phyloP scores from a whole-genome alignment of 2,888 invertebrate genomes.

The Timandra comae region DNA sequence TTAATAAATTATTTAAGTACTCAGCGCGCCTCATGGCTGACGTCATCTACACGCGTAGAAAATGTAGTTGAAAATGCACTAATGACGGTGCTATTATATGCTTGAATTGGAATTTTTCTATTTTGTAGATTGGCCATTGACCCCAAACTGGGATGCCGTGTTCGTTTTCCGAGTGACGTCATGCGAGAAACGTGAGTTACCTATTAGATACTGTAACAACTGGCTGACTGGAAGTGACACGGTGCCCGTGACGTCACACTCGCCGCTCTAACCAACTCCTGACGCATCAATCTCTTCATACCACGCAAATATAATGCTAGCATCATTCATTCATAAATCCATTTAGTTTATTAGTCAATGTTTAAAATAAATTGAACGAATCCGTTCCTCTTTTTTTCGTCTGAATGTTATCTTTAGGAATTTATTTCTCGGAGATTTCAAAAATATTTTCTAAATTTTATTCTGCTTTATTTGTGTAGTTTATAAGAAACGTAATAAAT shows the following conservation, averaged over 20 bases:
- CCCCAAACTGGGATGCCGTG: conserved; percentile 73
- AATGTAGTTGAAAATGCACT: conserved; percentile 4
- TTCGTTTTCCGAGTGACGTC: conserved; percentile 74
- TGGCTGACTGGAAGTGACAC: conserved; percentile 35
- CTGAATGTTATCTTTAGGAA: too few relatives aligned
- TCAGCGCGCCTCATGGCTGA: too few relatives aligned
- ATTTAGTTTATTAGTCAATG: too few relatives aligned
- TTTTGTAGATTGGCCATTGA: conserved; percentile 76
- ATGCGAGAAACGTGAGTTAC: conserved; percentile 71
- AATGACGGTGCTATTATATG: conserved; percentile 23
- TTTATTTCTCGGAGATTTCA: too few relatives aligned
- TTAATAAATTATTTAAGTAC: too few relatives aligned
- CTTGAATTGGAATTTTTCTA: conserved; percentile 59
- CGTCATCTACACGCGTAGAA: too few relatives aligned
- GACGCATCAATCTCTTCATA: too few relatives aligned
- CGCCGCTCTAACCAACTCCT: neutral
- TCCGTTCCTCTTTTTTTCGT: too few relatives aligned
- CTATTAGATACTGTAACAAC: conserved; percentile 14
- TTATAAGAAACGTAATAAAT: too few relatives aligned
- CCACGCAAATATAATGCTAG: conserved; percentile 8
- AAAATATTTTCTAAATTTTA: too few relatives aligned
- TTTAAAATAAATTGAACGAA: too few relatives aligned
- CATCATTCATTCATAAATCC: conserved; percentile 14
- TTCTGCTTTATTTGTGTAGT: too few relatives aligned
- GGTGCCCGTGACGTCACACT: conserved; percentile 39